Conservation (phyloP, 2,888 invertebrate genomes). For the Xiphydria camelus region DNA sequence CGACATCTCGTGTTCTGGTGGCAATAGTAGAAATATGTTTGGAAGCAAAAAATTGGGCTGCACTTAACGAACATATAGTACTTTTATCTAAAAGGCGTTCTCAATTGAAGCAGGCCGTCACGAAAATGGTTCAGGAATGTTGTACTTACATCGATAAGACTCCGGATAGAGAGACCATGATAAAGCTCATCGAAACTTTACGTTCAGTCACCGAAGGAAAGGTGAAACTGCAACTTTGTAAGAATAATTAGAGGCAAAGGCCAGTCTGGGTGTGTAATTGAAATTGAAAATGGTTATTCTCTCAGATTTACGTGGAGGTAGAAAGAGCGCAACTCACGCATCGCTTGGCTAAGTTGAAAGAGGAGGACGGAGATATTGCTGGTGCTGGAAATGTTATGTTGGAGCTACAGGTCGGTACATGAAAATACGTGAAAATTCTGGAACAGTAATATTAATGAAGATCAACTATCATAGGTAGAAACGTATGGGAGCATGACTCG, state of each 20-base stretch:
- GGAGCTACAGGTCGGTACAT: conserved; percentile 76
- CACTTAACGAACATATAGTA: conserved; percentile 91
- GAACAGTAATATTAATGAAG: background rate
- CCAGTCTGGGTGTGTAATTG: too few relatives aligned
- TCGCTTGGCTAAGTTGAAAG: conserved; percentile 81
- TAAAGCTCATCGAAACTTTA: conserved; percentile 94
- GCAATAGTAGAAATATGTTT: conserved; percentile 90
- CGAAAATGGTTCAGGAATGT: conserved; percentile 96
- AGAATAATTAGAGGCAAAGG: too few relatives aligned
- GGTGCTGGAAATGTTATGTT: conserved; percentile 94
- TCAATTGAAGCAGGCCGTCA: conserved; percentile 95
- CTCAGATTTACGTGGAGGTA: conserved; percentile 97
- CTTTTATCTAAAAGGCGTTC: conserved; percentile 90
- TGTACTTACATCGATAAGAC: conserved; percentile 91
- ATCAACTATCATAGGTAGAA: conserved; percentile 65
- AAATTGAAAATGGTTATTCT: conserved; percentile 13
- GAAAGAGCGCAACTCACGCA: conserved; percentile 96
- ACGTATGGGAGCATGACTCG: conserved; percentile 99
- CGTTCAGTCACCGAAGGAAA: conserved; percentile 96
- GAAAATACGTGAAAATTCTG: background rate
- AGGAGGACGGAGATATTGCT: conserved; percentile 79
- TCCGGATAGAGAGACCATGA: conserved; percentile 85
- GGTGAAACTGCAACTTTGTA: too few relatives aligned
- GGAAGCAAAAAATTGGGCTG: conserved; percentile 89
- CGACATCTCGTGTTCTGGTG: conserved; percentile 90